Evolutionary conservation across 2,113 vertebrate genomes (phyloP), one percentile per base, ranked within the genome.

Genomic region (Trichechus manatus): DNA sequence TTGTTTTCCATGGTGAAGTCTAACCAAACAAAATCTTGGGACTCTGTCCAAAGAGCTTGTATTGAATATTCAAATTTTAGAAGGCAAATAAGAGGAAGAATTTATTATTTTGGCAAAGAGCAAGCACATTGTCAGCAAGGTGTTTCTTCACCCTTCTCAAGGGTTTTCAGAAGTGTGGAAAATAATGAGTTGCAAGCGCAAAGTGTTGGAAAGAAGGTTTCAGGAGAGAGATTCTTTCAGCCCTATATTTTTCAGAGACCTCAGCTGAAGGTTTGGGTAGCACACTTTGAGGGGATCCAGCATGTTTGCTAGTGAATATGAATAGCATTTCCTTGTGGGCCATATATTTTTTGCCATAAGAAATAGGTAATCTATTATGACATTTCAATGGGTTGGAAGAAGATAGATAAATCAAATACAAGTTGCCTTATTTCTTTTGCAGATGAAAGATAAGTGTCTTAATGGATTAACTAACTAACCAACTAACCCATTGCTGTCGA

Each of bases 1-100:
- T 96, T 97, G 93, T 97, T 98, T 98, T 97, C 95, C 95, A 83
- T 97, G 96, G 96, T 97, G 87, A 96, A 96, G 95, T 95, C 89
- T 96, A 97, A 97, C 95, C 84, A 96, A 97, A 97, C 80, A 97
- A 96, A 97, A 84, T 93, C 89, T 93, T 97, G 97, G 97, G 89
- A 98, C 85, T 53, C 13, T 15, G 27, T 96, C 95, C 97, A 91
- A 93, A 75, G 77, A 98, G 2, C 39, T 89, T 82, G n/a, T 94
- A 92, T 92, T 95, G 87, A 93, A 88, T 79, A 95, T 94, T 95
- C 90, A 68, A 93, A 97, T 97, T 97, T 96, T 92, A 89, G 86
- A 94, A 95, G 75, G 85, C 36, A 89, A 87, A 96, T 72, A 93
- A 97, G 59, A 33, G 56, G 83, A 95, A 93, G 64, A 96, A 95